Evolutionary conservation across 2,797 vertebrate species (phyloP), one percentile per base, ranked within the genome.

Genomic region (Alcedo atthis): DNA sequence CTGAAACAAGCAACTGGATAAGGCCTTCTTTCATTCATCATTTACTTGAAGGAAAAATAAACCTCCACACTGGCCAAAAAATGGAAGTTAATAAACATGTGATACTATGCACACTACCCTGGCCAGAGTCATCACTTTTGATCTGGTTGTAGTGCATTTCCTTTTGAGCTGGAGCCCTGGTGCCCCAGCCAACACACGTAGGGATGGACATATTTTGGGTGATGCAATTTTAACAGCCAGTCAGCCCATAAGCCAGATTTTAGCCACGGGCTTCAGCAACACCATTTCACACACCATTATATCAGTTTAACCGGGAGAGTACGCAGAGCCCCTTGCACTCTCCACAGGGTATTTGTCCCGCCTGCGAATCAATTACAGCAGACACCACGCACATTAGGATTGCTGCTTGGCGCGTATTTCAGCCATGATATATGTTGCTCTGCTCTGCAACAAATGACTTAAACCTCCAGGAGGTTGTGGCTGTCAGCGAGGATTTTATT

Each of bases 361-460:
- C 96, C 78, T 89, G 94, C 25, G 43, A 97, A 97, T 97, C 95
- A 97, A 96, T 97, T 97, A 96, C 94, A 93, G 95, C 78, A 92
- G 96, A 95, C 95, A 95, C 82, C 21, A 17, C 26, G 46, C 73
- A 64, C 95, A 92, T 96, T 96, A 96, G 90, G 96, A 92, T 90
- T 90, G 92, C 79, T 96, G 96, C 95, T 97, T 90, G 96, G 94
- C 57, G 9, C 55, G 66, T 85, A 87, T 95, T 96, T 97, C 96
- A 93, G 92, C 92, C 49, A 66, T 96, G 97, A 97, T 96, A 75
- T 87, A 96, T 96, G 96, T 94, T 91, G 54, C 93, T 96, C 94
- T 94, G 85, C 92, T 93, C 91, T 20, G 1, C 92, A 95, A 91
- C 89, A 96, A 97, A 96, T 32, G 4, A 95, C 95, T 96, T 91